Conservation (phyloP, 2,797 vertebrate species). For the Benthosema pterotum region DNA sequence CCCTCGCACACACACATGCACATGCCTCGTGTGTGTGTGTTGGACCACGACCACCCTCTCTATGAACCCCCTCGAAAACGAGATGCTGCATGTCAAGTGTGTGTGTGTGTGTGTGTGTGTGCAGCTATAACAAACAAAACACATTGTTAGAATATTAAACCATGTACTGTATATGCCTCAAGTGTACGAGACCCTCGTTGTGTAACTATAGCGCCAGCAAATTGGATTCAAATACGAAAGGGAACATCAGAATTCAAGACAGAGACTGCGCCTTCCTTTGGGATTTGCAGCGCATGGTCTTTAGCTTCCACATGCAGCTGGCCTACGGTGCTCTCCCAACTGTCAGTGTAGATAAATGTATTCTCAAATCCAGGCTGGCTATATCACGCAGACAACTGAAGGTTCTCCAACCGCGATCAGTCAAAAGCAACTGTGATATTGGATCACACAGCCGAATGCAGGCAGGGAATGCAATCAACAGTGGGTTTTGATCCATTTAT, state of each 20-base stretch:
- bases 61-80: no score
- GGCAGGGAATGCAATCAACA: constrained; percentile 41
- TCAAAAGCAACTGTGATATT: constrained; percentile 3
- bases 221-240: constrained; percentile 32
- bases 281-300: constrained; percentile 11
- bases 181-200: no score
- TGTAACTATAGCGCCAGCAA: constrained; percentile 1
- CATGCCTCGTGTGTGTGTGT: no score
- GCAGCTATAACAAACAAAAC: no score
- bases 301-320: constrained; percentile 12
- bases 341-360: constrained; percentile 26
- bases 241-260: constrained; percentile 44
- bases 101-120: no score
- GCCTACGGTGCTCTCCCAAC: constrained; percentile 11
- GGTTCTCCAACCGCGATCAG: constrained; percentile 10
- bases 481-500: constrained; percentile 58
- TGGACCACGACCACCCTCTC: no score
- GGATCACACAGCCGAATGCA: no score
- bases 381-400: neutral
- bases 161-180: no score
- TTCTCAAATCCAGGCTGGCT: constrained; percentile 16
- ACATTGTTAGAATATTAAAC: no score
- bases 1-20: no score
- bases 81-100: no score
- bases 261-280: constrained; percentile 26